A percentile compares a stretch with the other conserved stretches of the same genome.
These are phyloP conservation scores for Notothenia rossii DNA, from an alignment of 2,113 vertebrate species.

Conservation along the genomic window DNA sequence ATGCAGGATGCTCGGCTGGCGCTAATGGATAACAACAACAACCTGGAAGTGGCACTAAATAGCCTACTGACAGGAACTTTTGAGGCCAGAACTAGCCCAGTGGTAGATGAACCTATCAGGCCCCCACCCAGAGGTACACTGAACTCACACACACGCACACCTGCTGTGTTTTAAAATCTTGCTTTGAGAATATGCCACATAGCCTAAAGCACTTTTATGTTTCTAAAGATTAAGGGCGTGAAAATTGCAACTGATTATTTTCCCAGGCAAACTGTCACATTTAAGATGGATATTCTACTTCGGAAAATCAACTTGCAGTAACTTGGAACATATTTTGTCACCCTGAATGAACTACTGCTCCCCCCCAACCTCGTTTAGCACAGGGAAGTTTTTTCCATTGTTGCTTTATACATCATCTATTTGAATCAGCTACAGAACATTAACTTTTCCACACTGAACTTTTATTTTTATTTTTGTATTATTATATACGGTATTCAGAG, in stretches of 20 bases:
- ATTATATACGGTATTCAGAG: too few relatives aligned
- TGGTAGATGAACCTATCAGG: constrained; percentile 53
- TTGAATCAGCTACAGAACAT: neutral
- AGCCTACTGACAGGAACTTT: constrained; percentile 89
- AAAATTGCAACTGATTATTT: constrained; percentile 25
- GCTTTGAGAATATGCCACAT: constrained; percentile 7
- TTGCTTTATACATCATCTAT: neutral
- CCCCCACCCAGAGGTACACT: constrained; percentile 72
- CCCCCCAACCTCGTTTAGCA: too few relatives aligned
- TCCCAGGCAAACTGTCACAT: constrained; percentile 13
- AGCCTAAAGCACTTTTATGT: constrained; percentile 9
- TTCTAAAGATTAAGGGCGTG: constrained; percentile 24
- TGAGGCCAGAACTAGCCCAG: constrained; percentile 84
- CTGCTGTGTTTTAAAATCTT: neutral
- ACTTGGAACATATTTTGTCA: neutral
- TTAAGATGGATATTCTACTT: constrained; percentile 39
- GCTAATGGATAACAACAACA: constrained; percentile 96
- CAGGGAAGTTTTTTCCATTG: neutral
- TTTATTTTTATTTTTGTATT: neutral
- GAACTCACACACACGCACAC: neutral
- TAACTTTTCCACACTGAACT: neutral
- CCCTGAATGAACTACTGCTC: too few relatives aligned
- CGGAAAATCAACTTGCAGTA: constrained; percentile 28
- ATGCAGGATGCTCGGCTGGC: constrained; percentile 94
- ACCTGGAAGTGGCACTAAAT: constrained; percentile 95